Base-by-base conservation (phyloP, 2,888 invertebrate species). In the Patella ulyssiponensis region DNA sequence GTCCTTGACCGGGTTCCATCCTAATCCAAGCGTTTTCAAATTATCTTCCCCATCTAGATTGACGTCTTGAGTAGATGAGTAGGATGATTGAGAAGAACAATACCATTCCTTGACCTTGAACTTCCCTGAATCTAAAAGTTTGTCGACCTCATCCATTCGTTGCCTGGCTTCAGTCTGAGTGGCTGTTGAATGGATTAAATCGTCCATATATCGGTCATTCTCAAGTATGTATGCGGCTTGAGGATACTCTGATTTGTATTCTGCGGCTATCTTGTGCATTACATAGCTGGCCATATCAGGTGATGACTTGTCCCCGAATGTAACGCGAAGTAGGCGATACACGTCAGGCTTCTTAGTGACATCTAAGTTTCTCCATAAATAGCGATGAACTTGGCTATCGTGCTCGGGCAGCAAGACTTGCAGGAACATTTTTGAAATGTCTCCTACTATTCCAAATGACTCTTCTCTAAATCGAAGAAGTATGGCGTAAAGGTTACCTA, bases 191-290 rank as follows among this genome's bases (percentile, higher is more conserved):
- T 71, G 72, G 27, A 78, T 71, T 7, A 75, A 23, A 56, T 79
- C 79, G 27, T 74, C 79, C 73, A 79, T 75, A 70, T 79, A 77
- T 17, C 79, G 23, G 20, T 79, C 74, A n/a, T 69, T 27, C 53
- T 64, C n/a, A 17, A 79, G 23, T 1, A 77, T 74, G 69, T 33
- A 54, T 20, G 79, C 17, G 20, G 76, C 77, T 20, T 79, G 74
- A 7, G 77, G 74, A 71, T 64, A 77, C 9, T 51, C 33, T 15
- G 23, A n/a, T 54, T 74, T 12, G 51, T 69, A 11, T 23, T 76
- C 69, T 15, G 56, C 17, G 23, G 77, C 77, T 17, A 71, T 74
- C 1, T 54, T 64, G 0, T 74, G 23, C 51, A 79, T 76, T 27
- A 74, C 77, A 44, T 71, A 77, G 73, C 71, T 76, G 33, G 20